Percentiles rank a stretch among this genome's conserved stretches.
Conservation (phyloP, 2,888 invertebrate species). For the Machimus rusticus region DNA sequence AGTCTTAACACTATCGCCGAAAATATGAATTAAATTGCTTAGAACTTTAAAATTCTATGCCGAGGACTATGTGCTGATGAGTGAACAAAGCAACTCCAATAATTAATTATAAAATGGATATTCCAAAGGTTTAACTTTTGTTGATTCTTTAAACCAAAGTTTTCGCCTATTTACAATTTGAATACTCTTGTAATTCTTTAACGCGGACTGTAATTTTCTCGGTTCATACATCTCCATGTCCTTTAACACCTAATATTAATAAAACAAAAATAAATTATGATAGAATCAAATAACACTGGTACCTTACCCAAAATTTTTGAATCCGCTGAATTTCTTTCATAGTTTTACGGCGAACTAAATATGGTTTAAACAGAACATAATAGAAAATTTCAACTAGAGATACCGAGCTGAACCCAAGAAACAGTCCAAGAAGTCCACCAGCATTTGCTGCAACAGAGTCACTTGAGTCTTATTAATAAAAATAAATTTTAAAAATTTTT, state of each 20-base stretch:
- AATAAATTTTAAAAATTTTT: slow-evolving; percentile 52
- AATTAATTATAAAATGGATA: neutral
- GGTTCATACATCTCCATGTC: neutral
- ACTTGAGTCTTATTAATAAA: slow-evolving; percentile 47
- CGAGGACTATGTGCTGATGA: too few relatives aligned
- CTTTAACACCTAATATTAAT: neutral
- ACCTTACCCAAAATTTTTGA: neutral
- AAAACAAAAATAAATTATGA: neutral
- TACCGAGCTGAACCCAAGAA: slow-evolving; percentile 83
- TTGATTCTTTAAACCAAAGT: neutral
- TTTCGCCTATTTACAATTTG: neutral
- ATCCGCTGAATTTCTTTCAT: neutral
- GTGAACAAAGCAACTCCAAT: neutral
- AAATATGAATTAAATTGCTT: too few relatives aligned
- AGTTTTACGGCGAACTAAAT: neutral
- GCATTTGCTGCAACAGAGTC: slow-evolving; percentile 71
- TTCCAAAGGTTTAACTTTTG: neutral
- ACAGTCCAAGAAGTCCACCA: slow-evolving; percentile 80
- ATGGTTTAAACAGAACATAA: slow-evolving; percentile 57
- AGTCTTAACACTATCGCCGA: too few relatives aligned
- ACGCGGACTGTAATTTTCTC: neutral
- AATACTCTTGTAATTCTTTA: neutral
- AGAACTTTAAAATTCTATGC: too few relatives aligned
- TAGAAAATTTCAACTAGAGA: slow-evolving; percentile 78
- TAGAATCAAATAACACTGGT: neutral